Percentiles rank a stretch among this genome's conserved stretches.
These are phyloP conservation scores for Urophycis tenuis DNA, from an alignment of 2,797 vertebrate genomes.

Conservation along the genomic window DNA sequence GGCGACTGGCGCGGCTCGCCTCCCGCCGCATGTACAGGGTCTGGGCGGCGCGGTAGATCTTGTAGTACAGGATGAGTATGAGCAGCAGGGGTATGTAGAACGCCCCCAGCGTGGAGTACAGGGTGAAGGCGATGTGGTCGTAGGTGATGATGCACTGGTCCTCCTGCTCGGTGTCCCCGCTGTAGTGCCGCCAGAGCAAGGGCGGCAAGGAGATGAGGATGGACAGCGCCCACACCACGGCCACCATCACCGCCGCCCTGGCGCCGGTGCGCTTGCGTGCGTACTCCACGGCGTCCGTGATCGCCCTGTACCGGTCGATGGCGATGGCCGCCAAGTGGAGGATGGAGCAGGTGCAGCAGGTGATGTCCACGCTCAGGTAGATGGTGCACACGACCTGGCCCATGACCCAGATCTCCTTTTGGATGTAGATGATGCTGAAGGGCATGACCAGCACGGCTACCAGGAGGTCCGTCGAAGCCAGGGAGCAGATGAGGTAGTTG, in stretches of 20 bases:
- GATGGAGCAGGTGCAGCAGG: conserved; percentile 95
- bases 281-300: conserved; percentile 94
- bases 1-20: conserved; percentile 78
- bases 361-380: conserved; percentile 92
- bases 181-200: conserved; percentile 86
- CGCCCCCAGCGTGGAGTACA: conserved; percentile 93
- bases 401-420: conserved; percentile 91
- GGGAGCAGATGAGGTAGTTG: conserved; percentile 96
- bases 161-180: conserved; percentile 63
- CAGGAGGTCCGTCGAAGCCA: conserved; percentile 93
- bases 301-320: conserved; percentile 89
- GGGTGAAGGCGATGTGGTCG: conserved; percentile 83
- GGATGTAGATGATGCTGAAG: conserved; percentile 93
- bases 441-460: conserved; percentile 98
- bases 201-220: conserved; percentile 91
- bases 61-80: conserved; percentile 97
- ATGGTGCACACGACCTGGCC: conserved; percentile 89
- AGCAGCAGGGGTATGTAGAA: conserved; percentile 93
- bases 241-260: conserved; percentile 85
- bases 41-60: conserved; percentile 94
- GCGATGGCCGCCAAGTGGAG: conserved; percentile 92
- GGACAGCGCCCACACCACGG: conserved; percentile 90
- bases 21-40: conserved; percentile 88
- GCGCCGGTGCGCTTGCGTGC: conserved; percentile 87
- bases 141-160: conserved; percentile 91